phyloP scores from a whole-genome alignment of 2,888 invertebrate genomes.

The Odontomyia ornata region DNA sequence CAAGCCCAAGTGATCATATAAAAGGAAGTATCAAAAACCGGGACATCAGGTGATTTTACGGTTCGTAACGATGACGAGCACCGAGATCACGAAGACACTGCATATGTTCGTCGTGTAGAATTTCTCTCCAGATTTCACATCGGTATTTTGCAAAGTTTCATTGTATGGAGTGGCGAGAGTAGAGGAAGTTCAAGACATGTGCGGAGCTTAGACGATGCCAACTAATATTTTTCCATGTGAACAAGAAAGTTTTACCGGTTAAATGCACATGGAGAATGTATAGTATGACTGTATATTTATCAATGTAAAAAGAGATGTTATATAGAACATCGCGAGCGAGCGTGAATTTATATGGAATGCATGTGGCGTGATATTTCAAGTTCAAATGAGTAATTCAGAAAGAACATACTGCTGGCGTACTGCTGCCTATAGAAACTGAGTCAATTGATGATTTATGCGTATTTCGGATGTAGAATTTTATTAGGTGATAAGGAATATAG shows the following conservation, averaged over 20 bases:
- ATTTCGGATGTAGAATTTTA: background rate
- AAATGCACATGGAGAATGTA: conserved; percentile 8
- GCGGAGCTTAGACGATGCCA: background rate
- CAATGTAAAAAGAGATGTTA: background rate
- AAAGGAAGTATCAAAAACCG: conserved; percentile 36
- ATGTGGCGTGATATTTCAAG: conserved; percentile 64
- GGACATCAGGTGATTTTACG: conserved; percentile 50
- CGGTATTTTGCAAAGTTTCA: background rate
- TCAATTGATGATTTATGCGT: conserved; percentile 20
- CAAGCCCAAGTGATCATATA: conserved; percentile 1
- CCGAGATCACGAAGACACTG: background rate
- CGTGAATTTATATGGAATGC: conserved; percentile 52
- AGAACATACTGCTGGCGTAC: background rate
- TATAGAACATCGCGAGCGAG: background rate
- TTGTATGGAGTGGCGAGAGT: background rate
- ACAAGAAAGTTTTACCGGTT: conserved; percentile 39
- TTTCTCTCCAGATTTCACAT: background rate
- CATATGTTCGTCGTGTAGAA: background rate
- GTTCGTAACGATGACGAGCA: conserved; percentile 43
- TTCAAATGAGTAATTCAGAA: conserved; percentile 53
- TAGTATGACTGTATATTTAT: background rate
- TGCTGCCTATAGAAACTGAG: conserved; percentile 6
- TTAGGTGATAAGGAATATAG: background rate
- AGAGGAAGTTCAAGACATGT: background rate
- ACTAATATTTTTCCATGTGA: background rate